Evolutionary conservation across 2,113 vertebrate species (phyloP).

Genomic region (Heterochromis multidens): DNA sequence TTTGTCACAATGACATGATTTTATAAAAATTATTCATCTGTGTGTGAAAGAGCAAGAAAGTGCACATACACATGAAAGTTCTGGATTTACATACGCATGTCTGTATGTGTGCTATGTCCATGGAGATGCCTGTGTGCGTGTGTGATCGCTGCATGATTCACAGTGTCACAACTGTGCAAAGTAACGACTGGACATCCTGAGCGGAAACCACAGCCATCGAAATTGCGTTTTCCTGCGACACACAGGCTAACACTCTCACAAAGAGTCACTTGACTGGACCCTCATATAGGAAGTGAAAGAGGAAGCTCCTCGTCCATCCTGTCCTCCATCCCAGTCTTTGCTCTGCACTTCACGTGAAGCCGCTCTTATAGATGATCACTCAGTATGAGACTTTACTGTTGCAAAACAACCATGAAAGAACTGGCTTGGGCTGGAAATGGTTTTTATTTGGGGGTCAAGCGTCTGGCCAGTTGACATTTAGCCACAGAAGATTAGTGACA

Average conservation of each 20-base stretch:
- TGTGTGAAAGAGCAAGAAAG: neutral
- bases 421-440: conserved; percentile 58
- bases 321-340: conserved; percentile 61
- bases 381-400: conserved; percentile 35
- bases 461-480: conserved; percentile 49
- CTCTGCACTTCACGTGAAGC: conserved; percentile 65
- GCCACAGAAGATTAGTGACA: conserved; percentile 11
- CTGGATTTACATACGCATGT: conserved; percentile 10
- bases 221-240: conserved; percentile 69
- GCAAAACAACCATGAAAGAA: conserved; percentile 60
- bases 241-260: conserved; percentile 66
- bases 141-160: conserved; percentile 69
- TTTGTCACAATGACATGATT: conserved; percentile 24
- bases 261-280: conserved; percentile 78
- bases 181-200: conserved; percentile 76
- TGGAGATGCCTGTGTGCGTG: conserved; percentile 50
- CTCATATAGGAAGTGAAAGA: conserved; percentile 81
- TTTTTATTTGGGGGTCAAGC: conserved; percentile 48
- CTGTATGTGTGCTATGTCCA: conserved; percentile 11
- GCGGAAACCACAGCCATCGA: conserved; percentile 71
- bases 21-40: neutral
- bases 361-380: conserved; percentile 33
- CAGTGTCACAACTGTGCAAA: conserved; percentile 70
- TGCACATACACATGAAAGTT: neutral
- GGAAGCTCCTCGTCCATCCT: conserved; percentile 75